These are phyloP conservation scores for Lacanobia wlatinum DNA, from an alignment of 2,888 invertebrate species.

Conservation along the genomic window DNA sequence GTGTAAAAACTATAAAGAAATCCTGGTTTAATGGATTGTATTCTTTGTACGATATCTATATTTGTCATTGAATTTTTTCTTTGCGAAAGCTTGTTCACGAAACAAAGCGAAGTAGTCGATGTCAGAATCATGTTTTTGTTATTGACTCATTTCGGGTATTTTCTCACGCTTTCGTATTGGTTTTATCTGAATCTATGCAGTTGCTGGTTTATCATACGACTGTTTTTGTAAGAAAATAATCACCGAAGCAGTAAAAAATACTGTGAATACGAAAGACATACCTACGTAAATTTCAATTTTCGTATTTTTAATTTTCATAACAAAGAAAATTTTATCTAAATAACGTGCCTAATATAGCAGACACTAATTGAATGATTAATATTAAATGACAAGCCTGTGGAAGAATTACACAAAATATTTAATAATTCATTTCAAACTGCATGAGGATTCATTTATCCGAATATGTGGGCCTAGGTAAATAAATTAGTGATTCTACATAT, in stretches of 20 bases:
- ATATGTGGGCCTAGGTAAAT: too few species aligned
- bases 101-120: slow-evolving; percentile 24
- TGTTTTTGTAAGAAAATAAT: neutral
- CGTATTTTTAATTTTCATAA: neutral
- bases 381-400: neutral
- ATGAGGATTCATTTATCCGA: too few species aligned
- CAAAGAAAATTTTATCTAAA: neutral
- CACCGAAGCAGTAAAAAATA: neutral
- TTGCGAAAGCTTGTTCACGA: slow-evolving; percentile 8
- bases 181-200: neutral
- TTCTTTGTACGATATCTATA: slow-evolving; percentile 10
- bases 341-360: neutral
- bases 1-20: slow-evolving; percentile 32
- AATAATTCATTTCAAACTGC: too few species aligned
- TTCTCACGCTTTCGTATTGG: slow-evolving; percentile 8
- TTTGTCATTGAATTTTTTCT: slow-evolving; percentile 39
- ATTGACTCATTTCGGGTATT: slow-evolving; percentile 42
- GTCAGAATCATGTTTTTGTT: slow-evolving; percentile 46
- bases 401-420: too few species aligned
- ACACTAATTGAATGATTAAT: neutral
- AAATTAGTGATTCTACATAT: too few species aligned
- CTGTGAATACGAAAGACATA: neutral
- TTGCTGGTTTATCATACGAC: neutral
- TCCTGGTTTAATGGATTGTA: slow-evolving; percentile 16
- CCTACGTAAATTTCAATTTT: neutral